Evolutionary conservation across 2,797 vertebrate species (phyloP).

Genomic region (Hemibagrus guttatus): DNA sequence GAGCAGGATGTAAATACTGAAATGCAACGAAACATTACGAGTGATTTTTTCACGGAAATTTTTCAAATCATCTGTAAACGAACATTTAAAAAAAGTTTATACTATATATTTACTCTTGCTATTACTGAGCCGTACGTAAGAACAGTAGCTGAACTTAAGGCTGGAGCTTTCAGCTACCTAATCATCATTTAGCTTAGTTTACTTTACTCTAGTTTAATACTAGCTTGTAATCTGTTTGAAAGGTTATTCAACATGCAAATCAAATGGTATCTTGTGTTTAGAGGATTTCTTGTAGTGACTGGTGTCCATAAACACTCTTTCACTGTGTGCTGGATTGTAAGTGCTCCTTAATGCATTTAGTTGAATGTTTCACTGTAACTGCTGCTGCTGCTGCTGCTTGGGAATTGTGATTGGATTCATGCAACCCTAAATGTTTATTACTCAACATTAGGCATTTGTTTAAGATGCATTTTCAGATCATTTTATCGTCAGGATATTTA

Average conservation of each 20-base stretch:
- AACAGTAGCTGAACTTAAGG: background rate
- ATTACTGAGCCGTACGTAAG: background rate
- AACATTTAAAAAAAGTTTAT: background rate
- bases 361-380: background rate
- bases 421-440: background rate
- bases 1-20: background rate
- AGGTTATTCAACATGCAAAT: background rate
- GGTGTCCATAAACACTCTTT: background rate
- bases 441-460: background rate
- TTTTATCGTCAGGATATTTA: background rate
- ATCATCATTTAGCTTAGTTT: background rate
- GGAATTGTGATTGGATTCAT: background rate
- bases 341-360: background rate
- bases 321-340: background rate
- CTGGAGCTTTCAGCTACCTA: background rate
- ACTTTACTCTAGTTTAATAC: background rate
- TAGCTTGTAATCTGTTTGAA: background rate
- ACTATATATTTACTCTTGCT: no score
- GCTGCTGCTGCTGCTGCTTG: background rate
- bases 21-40: background rate
- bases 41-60: background rate
- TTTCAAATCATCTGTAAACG: background rate
- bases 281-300: constrained; percentile 5
- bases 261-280: constrained; percentile 10
- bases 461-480: background rate